A percentile compares a stretch with the other conserved stretches of the same genome.
phyloP scores from a whole-genome alignment of 2,797 vertebrate species.

The Myiotriccus ornatus region DNA sequence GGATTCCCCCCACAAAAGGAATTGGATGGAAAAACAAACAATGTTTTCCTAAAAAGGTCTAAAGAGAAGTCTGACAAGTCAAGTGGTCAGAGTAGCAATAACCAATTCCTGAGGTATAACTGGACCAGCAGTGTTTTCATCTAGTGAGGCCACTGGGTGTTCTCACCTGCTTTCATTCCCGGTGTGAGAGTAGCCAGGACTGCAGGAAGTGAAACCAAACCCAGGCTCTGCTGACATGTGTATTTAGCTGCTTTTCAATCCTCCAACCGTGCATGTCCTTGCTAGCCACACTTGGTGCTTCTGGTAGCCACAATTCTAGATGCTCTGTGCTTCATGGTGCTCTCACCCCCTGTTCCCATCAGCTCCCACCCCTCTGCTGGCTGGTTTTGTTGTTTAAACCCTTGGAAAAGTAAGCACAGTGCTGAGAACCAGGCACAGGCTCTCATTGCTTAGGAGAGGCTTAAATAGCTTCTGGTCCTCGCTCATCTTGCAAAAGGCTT shows the following conservation, averaged over 20 bases:
- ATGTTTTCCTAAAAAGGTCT: not conserved
- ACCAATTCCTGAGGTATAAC: not conserved
- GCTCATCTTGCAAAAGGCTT: not conserved
- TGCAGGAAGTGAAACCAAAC: not conserved
- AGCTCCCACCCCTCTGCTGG: not conserved
- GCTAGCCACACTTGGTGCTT: not conserved
- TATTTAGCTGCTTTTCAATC: not conserved
- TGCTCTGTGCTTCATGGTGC: not conserved
- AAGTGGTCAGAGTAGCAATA: not conserved
- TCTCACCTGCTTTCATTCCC: not conserved
- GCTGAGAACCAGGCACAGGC: not conserved
- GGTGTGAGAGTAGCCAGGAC: not conserved
- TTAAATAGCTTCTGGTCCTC: not conserved
- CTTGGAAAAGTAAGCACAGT: not conserved
- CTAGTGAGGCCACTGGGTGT: not conserved
- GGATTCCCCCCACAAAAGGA: not conserved
- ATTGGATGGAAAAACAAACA: not conserved
- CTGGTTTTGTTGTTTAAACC: not conserved
- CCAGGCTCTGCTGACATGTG: not conserved
- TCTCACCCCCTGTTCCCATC: not conserved
- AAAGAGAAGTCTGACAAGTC: not conserved
- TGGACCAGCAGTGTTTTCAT: not conserved
- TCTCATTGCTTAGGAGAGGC: not conserved
- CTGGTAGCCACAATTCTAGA: not conserved
- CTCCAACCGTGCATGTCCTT: not conserved